Base-by-base conservation (phyloP, 2,888 invertebrate genomes). In the Mechanitis mazaeus region DNA sequence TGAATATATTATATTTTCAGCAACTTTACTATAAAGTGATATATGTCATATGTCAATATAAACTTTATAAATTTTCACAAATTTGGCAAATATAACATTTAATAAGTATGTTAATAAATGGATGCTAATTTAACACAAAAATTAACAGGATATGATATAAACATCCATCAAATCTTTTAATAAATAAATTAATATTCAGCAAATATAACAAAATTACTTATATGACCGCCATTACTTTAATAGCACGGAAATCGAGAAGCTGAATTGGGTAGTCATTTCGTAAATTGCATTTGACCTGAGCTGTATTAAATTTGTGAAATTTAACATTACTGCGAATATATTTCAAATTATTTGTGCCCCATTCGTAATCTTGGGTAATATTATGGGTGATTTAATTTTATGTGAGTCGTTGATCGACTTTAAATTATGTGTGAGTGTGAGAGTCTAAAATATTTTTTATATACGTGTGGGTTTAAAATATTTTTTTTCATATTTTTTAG, bases 291-390 rank as follows among this genome's bases (percentile, higher is more conserved):
- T 71, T 67, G 68, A 61, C 67, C 71, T 59, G 59, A 47, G 56
- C 61, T 69, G 63, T 71, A 73, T 74, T 74, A 72, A 73, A 74
- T 72, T 71, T 74, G 67, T 68, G 69, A 72, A 71, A 71, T 68
- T 69, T 68, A 62, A 63, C 61, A 65, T 67, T 68, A 60, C 64
- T 62, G 57, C 60, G 42, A 63, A 53, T 59, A 67, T 64, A 60
- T 65, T 66, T 64, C 60, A 62, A 61, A 68, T 66, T 68, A 68
- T 67, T 68, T 69, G 66, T 65, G 64, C 59, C 56, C 61, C 58
- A 65, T 61, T 64, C 61, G 56, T 62, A 60, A 66, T 66, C 62
- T 56, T 47, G 47, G 64, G 68, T 67, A 71, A 71, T 71, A 64
- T 68, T 64, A 56, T 64, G 70, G 58, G 54, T 55, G 64, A 69